Percentiles rank a stretch among this genome's conserved stretches.
These are phyloP conservation scores for Macrotis lagotis DNA, from an alignment of 2,113 vertebrate genomes.

Conservation along the genomic window DNA sequence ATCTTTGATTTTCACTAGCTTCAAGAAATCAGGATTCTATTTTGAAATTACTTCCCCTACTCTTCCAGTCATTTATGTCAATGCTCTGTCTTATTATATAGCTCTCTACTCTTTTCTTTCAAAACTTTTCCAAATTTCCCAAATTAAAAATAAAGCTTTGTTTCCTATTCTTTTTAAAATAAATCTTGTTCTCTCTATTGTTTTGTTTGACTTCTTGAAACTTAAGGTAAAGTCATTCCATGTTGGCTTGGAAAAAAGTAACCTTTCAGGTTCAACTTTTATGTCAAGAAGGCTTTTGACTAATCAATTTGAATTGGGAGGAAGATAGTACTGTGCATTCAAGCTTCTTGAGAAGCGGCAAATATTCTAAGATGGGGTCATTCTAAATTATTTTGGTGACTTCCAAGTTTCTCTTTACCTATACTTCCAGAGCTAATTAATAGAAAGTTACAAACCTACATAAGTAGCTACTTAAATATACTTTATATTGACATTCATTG, in stretches of 20 bases:
- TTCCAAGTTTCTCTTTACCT: conserved; percentile 7
- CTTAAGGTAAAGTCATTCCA: not conserved
- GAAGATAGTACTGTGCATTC: not conserved
- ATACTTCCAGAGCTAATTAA: not conserved
- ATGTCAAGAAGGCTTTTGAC: conserved; percentile 18
- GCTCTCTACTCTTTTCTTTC: not conserved
- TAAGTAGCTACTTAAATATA: not conserved
- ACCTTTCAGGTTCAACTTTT: conserved; percentile 3
- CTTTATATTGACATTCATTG: not conserved
- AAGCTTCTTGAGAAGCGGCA: not conserved
- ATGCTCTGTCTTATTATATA: not conserved
- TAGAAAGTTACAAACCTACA: not conserved
- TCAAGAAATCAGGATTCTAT: not conserved
- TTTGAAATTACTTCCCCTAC: not conserved
- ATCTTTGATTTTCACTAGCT: not conserved
- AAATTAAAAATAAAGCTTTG: not conserved
- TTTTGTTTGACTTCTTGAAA: conserved; percentile 32
- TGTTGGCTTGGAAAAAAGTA: conserved; percentile 13
- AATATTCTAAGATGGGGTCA: not conserved
- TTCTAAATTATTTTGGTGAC: not conserved
- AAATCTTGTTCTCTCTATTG: not conserved
- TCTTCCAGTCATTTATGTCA: not conserved
- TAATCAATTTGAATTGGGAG: not conserved
- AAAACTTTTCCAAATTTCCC: not conserved
- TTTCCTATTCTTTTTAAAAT: not conserved